Conservation (phyloP, 64 coral and sea anemone species). For the Catalaphyllia jardinei region DNA sequence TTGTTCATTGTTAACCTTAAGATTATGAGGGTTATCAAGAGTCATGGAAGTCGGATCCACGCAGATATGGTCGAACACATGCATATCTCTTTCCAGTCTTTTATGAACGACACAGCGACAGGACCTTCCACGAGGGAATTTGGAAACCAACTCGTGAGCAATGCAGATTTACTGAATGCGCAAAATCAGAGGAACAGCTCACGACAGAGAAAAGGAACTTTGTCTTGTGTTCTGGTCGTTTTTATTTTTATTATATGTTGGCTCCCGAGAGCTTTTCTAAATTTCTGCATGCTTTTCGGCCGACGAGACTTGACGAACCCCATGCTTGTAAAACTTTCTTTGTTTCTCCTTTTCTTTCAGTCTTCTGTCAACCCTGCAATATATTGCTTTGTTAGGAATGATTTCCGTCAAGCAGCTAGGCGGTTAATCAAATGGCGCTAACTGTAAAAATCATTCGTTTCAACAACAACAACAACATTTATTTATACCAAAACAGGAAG, state of each 20-base stretch:
- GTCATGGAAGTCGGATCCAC: slow-evolving; percentile 11
- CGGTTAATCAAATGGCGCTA: not conserved
- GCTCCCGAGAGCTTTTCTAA: slow-evolving; percentile 42
- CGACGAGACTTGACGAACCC: not conserved
- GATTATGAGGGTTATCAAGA: slow-evolving; percentile 45
- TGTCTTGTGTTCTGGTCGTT: slow-evolving; percentile 51
- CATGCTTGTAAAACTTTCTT: slow-evolving; percentile 23
- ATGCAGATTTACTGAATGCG: not conserved
- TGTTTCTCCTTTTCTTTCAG: slow-evolving; percentile 51
- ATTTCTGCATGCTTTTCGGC: slow-evolving; percentile 30
- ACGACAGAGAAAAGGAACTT: slow-evolving; percentile 19
- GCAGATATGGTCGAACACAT: not conserved
- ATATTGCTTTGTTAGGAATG: slow-evolving; percentile 43
- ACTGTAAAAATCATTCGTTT: too few relatives aligned
- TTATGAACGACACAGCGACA: not conserved
- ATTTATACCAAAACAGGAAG: too few relatives aligned
- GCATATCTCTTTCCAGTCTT: not conserved
- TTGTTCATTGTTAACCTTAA: slow-evolving; percentile 44
- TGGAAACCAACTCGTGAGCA: not conserved
- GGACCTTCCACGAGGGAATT: not conserved
- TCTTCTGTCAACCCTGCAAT: slow-evolving; percentile 44
- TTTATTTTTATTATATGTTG: slow-evolving; percentile 39
- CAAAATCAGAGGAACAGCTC: not conserved
- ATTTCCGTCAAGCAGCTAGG: slow-evolving; percentile 32
- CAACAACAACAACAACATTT: too few relatives aligned